Evolutionary conservation across 2,888 invertebrate species (phyloP), one percentile per base, ranked within the genome.

Genomic region (Sphaeridia pumilis): DNA sequence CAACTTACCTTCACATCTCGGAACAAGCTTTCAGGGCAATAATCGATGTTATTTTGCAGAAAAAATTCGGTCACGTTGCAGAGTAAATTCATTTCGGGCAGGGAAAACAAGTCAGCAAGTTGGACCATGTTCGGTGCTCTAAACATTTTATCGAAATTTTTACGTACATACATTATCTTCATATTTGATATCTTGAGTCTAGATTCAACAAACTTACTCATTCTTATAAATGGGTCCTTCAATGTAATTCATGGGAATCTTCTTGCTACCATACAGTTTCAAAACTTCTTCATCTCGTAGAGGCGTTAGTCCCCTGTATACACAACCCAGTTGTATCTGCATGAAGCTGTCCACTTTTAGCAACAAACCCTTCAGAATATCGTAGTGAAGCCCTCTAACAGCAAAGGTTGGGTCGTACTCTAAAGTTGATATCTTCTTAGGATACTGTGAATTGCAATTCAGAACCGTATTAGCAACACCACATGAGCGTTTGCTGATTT

Each of bases 51-150:
- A 70, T 90, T 85, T 49, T 77, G 78, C 61, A 86, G 82, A 68
- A 95, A 93, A 74, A 85, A 90, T 73, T 95, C 90, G 0, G 90
- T 87, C 2, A 95, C 87, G 72, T 93, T 90, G 66, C 92, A 88
- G 2, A 95, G 74, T 38, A 97, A 74, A 60, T 87, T 83, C 83
- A 94, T 92, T 76, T 95, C 94, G 26, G 97, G 95, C 42, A 95
- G 85, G 5, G 94, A 93, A 73, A 97, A 97, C 50, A 95, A 73
- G 75, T 97, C 97, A 4, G 94, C 92, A 65, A 97, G 74, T 70
- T 97, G 95, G 20, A 90, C 83, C 92, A 97, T 92, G 71, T 76
- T 75, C 22, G 74, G 68, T 25, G 57, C 59, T 49, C 66, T 66
- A 28, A 7, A 47, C 26, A 47, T 31, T 17, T 17, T 41, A 14